phyloP scores from a whole-genome alignment of 2,797 vertebrate genomes.

The Cossypha heuglini region DNA sequence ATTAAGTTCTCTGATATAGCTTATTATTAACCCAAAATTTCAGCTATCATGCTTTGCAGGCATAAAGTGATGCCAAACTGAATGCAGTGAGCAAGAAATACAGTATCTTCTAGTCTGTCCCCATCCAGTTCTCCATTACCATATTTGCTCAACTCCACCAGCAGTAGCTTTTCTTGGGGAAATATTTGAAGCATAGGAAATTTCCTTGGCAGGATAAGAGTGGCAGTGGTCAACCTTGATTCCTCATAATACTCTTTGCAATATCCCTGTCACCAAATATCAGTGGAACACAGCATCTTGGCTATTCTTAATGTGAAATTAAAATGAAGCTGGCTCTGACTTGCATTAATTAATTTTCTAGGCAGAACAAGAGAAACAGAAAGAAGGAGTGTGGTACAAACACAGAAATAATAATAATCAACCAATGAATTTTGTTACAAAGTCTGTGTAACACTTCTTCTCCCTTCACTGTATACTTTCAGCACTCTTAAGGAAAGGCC shows the following conservation, averaged over 20 bases:
- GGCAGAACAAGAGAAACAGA: not conserved
- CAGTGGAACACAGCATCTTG: not conserved
- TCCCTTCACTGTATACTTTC: not conserved
- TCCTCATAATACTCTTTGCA: not conserved
- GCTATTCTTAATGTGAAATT: not conserved
- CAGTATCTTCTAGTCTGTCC: not conserved
- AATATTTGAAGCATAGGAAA: not conserved
- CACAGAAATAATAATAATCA: not conserved
- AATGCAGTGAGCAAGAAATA: not conserved
- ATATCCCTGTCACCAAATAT: not conserved
- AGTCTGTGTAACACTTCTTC: not conserved
- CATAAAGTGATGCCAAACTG: not conserved
- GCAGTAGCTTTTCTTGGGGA: not conserved
- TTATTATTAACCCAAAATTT: not conserved
- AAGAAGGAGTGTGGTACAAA: not conserved
- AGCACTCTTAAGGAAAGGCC: conserved; percentile 5
- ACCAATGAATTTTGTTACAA: not conserved
- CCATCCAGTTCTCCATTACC: not conserved
- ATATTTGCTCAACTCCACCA: not conserved
- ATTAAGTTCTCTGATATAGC: not conserved
- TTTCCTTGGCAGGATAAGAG: not conserved
- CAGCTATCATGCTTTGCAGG: not conserved
- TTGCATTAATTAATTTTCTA: not conserved
- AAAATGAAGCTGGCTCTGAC: not conserved
- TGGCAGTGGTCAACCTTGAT: not conserved